phyloP scores from a whole-genome alignment of 35 echinoderm and acorn worm genomes.

The Ophiothrix spiculata region DNA sequence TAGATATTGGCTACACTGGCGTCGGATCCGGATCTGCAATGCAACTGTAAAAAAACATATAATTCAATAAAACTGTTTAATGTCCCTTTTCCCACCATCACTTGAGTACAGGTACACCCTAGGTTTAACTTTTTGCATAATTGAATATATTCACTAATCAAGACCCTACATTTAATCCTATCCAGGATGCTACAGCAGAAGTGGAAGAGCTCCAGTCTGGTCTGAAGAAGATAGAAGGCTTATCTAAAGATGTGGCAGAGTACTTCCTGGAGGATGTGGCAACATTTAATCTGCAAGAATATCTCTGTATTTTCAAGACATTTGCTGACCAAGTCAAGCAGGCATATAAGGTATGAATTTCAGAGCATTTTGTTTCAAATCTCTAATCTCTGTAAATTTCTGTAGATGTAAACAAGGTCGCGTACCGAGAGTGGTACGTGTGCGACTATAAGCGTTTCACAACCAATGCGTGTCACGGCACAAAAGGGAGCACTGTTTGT shows the following conservation, averaged over 20 bases:
- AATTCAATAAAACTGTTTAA: too few species aligned
- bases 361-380: conserved; percentile 55
- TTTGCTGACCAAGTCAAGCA: conserved; percentile 79
- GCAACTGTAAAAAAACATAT: neutral
- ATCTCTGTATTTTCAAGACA: conserved; percentile 70
- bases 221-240: conserved; percentile 61
- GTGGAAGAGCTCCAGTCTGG: conserved; percentile 47
- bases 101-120: too few species aligned
- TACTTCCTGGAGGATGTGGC: conserved; percentile 85
- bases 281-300: conserved; percentile 90
- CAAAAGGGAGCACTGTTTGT: conserved; percentile 50
- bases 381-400: conserved; percentile 39
- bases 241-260: conserved; percentile 57
- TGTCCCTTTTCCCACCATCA: too few species aligned
- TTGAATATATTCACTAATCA: neutral
- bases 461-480: too few species aligned
- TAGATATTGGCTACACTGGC: too few species aligned
- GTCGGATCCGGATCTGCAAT: too few species aligned
- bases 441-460: too few species aligned
- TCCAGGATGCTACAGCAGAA: conserved; percentile 65
- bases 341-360: conserved; percentile 76
- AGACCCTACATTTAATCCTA: neutral
- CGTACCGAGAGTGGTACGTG: too few species aligned
- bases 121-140: too few species aligned
- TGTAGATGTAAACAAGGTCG: too few species aligned